phyloP scores from a whole-genome alignment of 2,888 invertebrate genomes.

The Drosophila silvestris region DNA sequence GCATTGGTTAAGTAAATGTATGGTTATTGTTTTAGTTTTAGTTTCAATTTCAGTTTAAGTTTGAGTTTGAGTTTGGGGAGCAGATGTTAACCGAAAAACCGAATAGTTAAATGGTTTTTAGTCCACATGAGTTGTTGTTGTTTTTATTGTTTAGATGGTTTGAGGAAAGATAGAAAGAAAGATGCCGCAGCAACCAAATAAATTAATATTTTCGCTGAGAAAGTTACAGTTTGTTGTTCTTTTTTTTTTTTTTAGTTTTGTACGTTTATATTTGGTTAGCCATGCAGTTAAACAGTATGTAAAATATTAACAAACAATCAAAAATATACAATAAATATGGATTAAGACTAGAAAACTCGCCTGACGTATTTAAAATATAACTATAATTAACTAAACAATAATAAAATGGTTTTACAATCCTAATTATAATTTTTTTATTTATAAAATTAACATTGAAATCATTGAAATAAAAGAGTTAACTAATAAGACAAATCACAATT shows the following conservation, averaged over 20 bases:
- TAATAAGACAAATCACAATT: conserved; percentile 61
- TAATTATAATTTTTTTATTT: conserved; percentile 11
- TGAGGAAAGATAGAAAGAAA: conserved; percentile 68
- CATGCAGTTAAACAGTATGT: conserved; percentile 65
- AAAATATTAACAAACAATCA: conserved; percentile 41
- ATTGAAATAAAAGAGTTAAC: conserved; percentile 32
- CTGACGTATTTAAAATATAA: conserved; percentile 48
- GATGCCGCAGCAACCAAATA: conserved; percentile 72
- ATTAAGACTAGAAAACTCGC: conserved; percentile 45
- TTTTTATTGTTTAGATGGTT: conserved; percentile 50
- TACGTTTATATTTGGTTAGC: conserved; percentile 65
- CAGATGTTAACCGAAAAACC: conserved; percentile 40
- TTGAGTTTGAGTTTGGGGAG: conserved; percentile 28
- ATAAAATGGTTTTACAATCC: conserved; percentile 35
- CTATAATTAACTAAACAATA: conserved; percentile 42
- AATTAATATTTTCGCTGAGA: conserved; percentile 66
- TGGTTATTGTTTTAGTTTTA: conserved; percentile 23
- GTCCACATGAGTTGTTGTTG: conserved; percentile 64
- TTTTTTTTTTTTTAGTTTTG: conserved; percentile 23
- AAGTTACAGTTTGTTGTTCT: conserved; percentile 48
- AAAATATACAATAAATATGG: conserved; percentile 45
- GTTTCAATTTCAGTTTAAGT: conserved; percentile 1
- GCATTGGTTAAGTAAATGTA: conserved; percentile 20
- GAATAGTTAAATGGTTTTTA: conserved; percentile 55
- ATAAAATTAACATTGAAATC: conserved; percentile 49